These are phyloP conservation scores for Thamnophis sirtalis DNA, from an alignment of 2,113 vertebrate species.

Conservation along the genomic window DNA sequence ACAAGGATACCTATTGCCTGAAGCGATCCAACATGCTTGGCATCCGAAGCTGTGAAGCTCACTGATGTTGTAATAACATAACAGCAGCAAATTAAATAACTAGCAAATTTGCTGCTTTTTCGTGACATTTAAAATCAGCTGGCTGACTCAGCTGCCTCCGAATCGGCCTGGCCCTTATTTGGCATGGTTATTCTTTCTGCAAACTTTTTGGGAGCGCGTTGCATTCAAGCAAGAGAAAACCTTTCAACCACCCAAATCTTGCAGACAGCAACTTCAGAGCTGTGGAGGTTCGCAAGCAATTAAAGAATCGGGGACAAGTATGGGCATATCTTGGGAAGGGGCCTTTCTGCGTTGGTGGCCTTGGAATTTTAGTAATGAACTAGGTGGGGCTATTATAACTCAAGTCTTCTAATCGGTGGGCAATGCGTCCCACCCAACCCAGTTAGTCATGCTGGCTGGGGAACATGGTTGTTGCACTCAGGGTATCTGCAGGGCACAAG, in stretches of 20 bases:
- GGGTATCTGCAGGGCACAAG: not conserved
- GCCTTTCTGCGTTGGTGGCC: not conserved
- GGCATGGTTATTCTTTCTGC: not conserved
- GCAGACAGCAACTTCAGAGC: not conserved
- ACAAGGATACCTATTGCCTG: not conserved
- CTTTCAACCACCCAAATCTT: not conserved
- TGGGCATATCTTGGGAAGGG: not conserved
- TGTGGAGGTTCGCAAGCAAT: not conserved
- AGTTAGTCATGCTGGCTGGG: not conserved
- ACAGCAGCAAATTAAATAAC: not conserved
- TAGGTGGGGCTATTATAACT: not conserved
- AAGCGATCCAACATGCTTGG: not conserved
- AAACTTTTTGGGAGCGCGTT: not conserved
- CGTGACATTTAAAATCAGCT: not conserved
- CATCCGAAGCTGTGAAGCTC: not conserved
- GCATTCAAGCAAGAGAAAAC: not conserved
- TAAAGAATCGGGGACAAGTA: not conserved
- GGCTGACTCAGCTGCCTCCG: not conserved
- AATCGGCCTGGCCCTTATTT: not conserved
- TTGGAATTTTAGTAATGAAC: not conserved
- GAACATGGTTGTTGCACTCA: not conserved
- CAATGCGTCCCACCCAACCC: not conserved
- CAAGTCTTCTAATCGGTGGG: not conserved
- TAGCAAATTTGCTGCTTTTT: not conserved
- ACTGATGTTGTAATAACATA: not conserved